A percentile compares a stretch with the other conserved stretches of the same genome.
phyloP scores from a whole-genome alignment of 2,113 vertebrate species.

The Prochilodus magdalenae region DNA sequence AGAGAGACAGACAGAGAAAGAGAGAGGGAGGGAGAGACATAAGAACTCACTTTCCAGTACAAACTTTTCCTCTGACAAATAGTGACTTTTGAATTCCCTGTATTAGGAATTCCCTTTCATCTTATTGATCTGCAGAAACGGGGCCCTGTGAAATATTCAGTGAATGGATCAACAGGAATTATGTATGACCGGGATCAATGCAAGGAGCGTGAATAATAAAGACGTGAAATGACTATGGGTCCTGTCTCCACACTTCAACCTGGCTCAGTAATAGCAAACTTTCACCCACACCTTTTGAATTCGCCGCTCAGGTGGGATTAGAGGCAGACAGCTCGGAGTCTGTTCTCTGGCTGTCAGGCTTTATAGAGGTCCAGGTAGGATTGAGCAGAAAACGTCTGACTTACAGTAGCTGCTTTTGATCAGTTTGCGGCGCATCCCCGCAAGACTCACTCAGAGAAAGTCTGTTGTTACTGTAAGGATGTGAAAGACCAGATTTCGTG shows the following conservation, averaged over 20 bases:
- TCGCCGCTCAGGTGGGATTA: not conserved
- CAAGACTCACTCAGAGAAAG: not conserved
- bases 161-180: not conserved
- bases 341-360: not conserved
- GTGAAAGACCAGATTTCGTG: not conserved
- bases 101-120: not conserved
- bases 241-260: not conserved
- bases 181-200: not conserved
- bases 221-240: not conserved
- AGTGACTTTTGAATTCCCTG: not conserved
- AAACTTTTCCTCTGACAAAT: not conserved
- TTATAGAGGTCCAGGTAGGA: not conserved
- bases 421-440: not conserved
- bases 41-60: not conserved
- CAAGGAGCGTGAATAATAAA: not conserved
- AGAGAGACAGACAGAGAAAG: too few species aligned
- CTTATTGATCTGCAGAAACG: not conserved
- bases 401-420: not conserved
- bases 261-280: not conserved
- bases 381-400: not conserved
- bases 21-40: not conserved
- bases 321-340: not conserved
- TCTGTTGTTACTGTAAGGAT: not conserved
- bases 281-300: not conserved
- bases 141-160: not conserved